These are phyloP conservation scores for Protomyctophum bolini DNA, from an alignment of 2,113 vertebrate species.

Conservation along the genomic window DNA sequence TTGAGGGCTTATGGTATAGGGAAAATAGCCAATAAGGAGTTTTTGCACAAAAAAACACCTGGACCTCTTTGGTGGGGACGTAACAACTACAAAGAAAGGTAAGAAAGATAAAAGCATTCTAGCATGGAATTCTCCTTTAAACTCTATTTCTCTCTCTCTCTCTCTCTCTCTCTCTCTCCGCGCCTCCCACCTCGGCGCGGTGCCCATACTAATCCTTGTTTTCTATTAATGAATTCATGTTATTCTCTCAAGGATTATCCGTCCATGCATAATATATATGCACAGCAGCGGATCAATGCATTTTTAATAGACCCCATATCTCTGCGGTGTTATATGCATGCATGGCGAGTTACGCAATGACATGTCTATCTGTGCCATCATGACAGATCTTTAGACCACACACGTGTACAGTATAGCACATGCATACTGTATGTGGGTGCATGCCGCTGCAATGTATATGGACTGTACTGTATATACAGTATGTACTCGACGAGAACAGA, in stretches of 20 bases:
- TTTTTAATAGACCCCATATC: constrained; percentile 1
- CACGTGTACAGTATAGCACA: neutral
- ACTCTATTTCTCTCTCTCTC: constrained; percentile 13
- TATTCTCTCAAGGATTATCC: constrained; percentile 7
- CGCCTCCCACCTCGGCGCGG: neutral
- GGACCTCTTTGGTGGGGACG: too few relatives aligned
- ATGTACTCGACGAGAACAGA: too few relatives aligned
- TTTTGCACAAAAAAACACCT: too few relatives aligned
- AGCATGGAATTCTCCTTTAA: too few relatives aligned
- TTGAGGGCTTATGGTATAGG: too few relatives aligned
- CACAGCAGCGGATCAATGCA: neutral
- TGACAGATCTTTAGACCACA: neutral
- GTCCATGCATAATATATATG: constrained; percentile 19
- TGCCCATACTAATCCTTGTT: neutral
- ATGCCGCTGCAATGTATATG: neutral
- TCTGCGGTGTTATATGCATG: neutral
- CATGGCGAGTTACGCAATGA: constrained; percentile 17
- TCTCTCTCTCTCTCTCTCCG: constrained; percentile 7
- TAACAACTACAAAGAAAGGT: too few relatives aligned
- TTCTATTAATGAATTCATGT: constrained; percentile 14
- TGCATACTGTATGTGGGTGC: neutral
- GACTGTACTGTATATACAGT: neutral
- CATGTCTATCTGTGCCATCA: constrained; percentile 1
- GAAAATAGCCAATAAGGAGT: too few relatives aligned
- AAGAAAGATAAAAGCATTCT: too few relatives aligned